Evolutionary conservation across 2,797 vertebrate species (phyloP), one percentile per base, ranked within the genome.

Genomic region (Paramormyrops hopkinsi): DNA sequence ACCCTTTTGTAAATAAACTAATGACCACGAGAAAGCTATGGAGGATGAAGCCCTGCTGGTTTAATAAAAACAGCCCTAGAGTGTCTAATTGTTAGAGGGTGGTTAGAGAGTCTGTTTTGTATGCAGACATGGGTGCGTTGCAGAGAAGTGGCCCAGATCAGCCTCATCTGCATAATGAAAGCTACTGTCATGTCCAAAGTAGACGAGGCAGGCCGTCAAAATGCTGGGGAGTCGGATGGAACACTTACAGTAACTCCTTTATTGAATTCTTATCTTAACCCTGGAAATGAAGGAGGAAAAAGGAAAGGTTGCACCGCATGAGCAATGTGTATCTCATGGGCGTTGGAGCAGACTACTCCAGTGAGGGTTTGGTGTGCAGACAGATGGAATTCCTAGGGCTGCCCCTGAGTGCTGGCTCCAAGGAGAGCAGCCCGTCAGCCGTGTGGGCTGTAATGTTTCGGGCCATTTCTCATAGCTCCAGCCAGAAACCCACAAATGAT

Each of bases 81-180:
- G 90, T 91, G 89, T 91, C 91, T 93, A 90, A 90, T 90, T 76
- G 88, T 90, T 91, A 86, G 90, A 92, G 92, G 92, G 92, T 90
- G 94, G 93, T 94, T 85, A 17, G 90, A 91, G 90, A 91, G 87
- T 65, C 90, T 92, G 92, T 91, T 95, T 94, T 93, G 91, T 92
- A 94, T 95, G 95, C 95, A 90, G 89, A 89, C 90, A 86, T 88
- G 90, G 29, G 54, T n/a, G 86, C 41, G 84, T 50, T 69, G 73
- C 91, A 89, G 89, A 73, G 51, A 65, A 90, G 91, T 90, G 88
- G 79, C 89, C 46, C 73, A 88, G 87, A 90, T 92, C 88, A 87
- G 65, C 89, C 91, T 93, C 89, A 94, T 96, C 95, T 95, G 93
- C 94, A 96, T 96, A 95, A 94, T 93, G 91, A 91, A 93, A 92